phyloP scores from a whole-genome alignment of 35 echinoderm and acorn worm genomes.

The Hemicentrotus pulcherrimus region DNA sequence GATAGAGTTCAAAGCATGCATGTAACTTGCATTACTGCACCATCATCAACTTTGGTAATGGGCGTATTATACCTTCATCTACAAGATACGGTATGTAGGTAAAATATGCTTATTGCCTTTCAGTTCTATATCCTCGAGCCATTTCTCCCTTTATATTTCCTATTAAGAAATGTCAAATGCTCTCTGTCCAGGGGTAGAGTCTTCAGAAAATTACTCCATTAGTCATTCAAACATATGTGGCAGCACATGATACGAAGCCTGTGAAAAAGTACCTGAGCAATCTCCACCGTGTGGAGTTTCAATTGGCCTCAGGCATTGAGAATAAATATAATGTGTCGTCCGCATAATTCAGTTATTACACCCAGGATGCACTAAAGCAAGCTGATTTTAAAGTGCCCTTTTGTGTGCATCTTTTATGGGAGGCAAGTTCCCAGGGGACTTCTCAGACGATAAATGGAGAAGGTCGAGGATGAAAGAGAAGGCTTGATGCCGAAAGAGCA shows the following conservation, averaged over 20 bases:
- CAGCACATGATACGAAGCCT: background rate
- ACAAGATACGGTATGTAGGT: background rate
- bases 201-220: constrained; percentile 13
- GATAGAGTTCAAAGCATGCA: background rate
- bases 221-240: constrained; percentile 4
- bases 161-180: constrained; percentile 2
- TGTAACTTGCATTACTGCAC: background rate
- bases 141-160: background rate
- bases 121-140: background rate
- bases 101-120: background rate
- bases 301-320: constrained; percentile 9
- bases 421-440: background rate
- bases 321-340: constrained; percentile 27
- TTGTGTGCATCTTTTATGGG: constrained; percentile 11
- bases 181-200: background rate
- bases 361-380: constrained; percentile 34
- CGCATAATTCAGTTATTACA: constrained; percentile 26
- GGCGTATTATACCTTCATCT: background rate
- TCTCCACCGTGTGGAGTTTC: constrained; percentile 17
- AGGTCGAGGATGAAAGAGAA: background rate
- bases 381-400: constrained; percentile 1
- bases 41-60: background rate
- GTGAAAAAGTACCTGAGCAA: background rate
- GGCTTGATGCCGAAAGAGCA: background rate
- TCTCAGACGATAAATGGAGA: background rate